Conservation (phyloP, 2,113 vertebrate species). For the Oxyruncus cristatus region DNA sequence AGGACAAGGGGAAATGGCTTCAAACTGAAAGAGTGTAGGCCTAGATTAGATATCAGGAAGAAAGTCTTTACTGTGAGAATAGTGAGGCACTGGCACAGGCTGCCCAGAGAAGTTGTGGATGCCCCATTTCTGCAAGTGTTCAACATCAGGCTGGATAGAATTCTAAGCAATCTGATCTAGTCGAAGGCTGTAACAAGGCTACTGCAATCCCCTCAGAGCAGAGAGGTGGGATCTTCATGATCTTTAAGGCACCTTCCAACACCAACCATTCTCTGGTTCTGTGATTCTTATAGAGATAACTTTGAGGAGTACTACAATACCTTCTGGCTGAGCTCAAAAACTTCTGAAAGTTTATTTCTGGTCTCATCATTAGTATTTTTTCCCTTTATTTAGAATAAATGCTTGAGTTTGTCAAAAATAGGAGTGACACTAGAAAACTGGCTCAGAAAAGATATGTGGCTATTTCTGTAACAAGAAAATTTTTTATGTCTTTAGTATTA, state of each 20-base stretch:
- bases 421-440: not conserved
- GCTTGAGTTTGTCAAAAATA: not conserved
- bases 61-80: not conserved
- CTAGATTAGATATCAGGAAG: not conserved
- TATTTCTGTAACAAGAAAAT: not conserved
- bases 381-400: not conserved
- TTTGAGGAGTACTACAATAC: not conserved
- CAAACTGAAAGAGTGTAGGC: not conserved
- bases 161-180: not conserved
- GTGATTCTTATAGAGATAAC: not conserved
- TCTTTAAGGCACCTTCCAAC: not conserved
- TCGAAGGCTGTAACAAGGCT: not conserved
- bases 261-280: not conserved
- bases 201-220: not conserved
- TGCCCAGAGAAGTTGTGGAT: not conserved
- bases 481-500: not conserved
- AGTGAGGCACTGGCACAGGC: not conserved
- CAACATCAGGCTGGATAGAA: not conserved
- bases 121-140: not conserved
- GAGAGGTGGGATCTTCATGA: accelerated
- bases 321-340: not conserved
- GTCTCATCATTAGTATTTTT: not conserved
- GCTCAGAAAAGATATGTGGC: not conserved
- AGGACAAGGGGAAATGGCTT: not conserved
- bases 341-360: not conserved